These are phyloP conservation scores for Aporrectodea caliginosa DNA, from an alignment of 1,140 invertebrate genomes.

Conservation along the genomic window DNA sequence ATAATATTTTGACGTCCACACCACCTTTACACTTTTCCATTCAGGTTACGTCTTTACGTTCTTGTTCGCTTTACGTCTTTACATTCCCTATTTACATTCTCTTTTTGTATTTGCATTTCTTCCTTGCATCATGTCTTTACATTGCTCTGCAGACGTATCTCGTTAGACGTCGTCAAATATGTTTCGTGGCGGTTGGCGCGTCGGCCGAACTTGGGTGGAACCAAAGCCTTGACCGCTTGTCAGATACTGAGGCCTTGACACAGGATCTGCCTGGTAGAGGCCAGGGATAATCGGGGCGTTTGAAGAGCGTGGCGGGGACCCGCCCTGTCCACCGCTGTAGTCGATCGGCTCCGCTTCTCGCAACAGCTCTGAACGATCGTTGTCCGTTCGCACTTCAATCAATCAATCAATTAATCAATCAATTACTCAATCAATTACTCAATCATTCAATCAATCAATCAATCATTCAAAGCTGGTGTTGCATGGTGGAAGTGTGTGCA, in stretches of 20 bases:
- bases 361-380: constrained; percentile 63
- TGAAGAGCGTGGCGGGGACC: neutral
- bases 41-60: too few species aligned
- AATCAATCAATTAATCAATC: too few species aligned
- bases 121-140: too few species aligned
- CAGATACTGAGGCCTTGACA: neutral
- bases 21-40: too few species aligned
- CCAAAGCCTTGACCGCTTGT: neutral
- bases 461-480: neutral
- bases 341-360: constrained; percentile 64
- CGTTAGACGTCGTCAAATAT: constrained; percentile 27
- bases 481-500: too few species aligned
- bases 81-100: too few species aligned
- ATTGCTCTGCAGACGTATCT: too few species aligned
- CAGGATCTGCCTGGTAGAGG: neutral
- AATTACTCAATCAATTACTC: too few species aligned
- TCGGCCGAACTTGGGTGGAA: neutral
- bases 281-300: neutral
- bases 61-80: too few species aligned
- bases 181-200: neutral
- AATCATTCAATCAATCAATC: neutral
- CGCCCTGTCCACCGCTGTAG: constrained; percentile 48
- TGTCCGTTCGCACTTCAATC: constrained; percentile 55
- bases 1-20: too few species aligned
- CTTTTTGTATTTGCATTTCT: too few species aligned